Evolutionary conservation across 2,797 vertebrate species (phyloP), one percentile per base, ranked within the genome.

Genomic region (Microctenopoma stevenorrisi): DNA sequence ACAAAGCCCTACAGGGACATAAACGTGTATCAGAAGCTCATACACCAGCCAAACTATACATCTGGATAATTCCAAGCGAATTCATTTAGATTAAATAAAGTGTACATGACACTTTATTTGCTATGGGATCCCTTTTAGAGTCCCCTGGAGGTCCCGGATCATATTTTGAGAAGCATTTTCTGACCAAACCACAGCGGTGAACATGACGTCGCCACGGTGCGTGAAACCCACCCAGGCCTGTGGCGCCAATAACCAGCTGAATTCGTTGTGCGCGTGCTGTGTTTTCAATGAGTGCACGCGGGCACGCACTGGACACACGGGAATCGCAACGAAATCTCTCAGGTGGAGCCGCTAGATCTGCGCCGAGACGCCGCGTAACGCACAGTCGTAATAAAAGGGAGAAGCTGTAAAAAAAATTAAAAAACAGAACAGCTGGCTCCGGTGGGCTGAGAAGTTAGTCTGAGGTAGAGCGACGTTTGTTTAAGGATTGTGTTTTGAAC

Each of bases 271-370:
- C 70, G 48, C 62, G n/a, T 14, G 78, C 56, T 33, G 74, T 4
- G 69, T 47, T 67, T 68, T 40, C 40, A 13, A 2, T 2, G 52
- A 0, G 49, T n/a, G 53, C 60, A 3, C 63, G 70, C 33, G 6
- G 5, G 0, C 54, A 35, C 1, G 14, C 52, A 50, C 56, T 58
- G 43, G 59, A 72, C 35, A 35, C 62, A 57, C 35, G 62, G 40
- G 51, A 14, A 37, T 59, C 33, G 65, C 46, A 89, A 89, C 86
- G 84, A 90, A 92, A 88, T 86, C 18, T 79, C 54, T 11, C 1
- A 40, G 42, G 48, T 63, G 26, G 55, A 70, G 50, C 37, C 35
- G 76, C 35, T 13, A 14, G 38, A 33, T 69, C 35, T 0, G 57
- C 64, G 67, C 4, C 7, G 1, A 3, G 69, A 64, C 33, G 59